Conservation (phyloP, 2,888 invertebrate genomes). For the Hipparchia sbordonii region DNA sequence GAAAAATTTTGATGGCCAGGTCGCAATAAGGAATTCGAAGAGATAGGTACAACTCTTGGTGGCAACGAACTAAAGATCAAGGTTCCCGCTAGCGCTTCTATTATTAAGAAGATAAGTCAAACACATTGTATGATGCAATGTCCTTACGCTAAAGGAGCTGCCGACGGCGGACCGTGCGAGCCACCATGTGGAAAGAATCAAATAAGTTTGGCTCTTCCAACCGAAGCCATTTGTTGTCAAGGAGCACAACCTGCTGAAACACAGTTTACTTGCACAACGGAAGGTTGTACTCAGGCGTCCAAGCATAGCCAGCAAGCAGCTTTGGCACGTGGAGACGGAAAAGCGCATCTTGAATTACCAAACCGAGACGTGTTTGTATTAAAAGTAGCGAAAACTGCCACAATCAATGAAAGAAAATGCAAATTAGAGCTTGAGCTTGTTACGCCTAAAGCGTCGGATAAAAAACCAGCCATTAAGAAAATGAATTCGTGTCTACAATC, state of each 20-base stretch:
- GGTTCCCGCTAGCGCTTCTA: conserved; percentile 67
- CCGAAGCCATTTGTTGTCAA: conserved; percentile 63
- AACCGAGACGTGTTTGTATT: conserved; percentile 85
- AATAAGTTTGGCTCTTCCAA: conserved; percentile 67
- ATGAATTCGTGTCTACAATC: conserved; percentile 62
- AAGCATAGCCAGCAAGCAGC: conserved; percentile 64
- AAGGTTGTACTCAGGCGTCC: conserved; percentile 64
- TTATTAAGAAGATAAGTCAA: conserved; percentile 77
- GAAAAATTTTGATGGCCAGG: conserved; percentile 75
- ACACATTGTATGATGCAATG: conserved; percentile 70
- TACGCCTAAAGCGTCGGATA: conserved; percentile 84
- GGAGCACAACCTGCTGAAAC: conserved; percentile 64
- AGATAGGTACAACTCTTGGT: conserved; percentile 70
- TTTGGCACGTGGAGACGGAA: conserved; percentile 61
- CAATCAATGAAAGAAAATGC: conserved; percentile 84
- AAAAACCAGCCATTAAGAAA: conserved; percentile 76
- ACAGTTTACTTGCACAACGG: conserved; percentile 74
- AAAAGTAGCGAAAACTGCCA: conserved; percentile 86
- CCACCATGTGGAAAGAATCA: conserved; percentile 75
- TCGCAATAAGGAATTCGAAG: conserved; percentile 75
- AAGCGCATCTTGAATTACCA: conserved; percentile 61
- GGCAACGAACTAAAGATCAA: conserved; percentile 77
- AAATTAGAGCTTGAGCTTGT: conserved; percentile 86
- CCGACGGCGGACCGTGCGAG: conserved; percentile 55
- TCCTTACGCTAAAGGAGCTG: conserved; percentile 57